A percentile compares a stretch with the other conserved stretches of the same genome.
Evolutionary conservation across 2,888 invertebrate species (phyloP).

Genomic region (Ecliptopera silaceata): DNA sequence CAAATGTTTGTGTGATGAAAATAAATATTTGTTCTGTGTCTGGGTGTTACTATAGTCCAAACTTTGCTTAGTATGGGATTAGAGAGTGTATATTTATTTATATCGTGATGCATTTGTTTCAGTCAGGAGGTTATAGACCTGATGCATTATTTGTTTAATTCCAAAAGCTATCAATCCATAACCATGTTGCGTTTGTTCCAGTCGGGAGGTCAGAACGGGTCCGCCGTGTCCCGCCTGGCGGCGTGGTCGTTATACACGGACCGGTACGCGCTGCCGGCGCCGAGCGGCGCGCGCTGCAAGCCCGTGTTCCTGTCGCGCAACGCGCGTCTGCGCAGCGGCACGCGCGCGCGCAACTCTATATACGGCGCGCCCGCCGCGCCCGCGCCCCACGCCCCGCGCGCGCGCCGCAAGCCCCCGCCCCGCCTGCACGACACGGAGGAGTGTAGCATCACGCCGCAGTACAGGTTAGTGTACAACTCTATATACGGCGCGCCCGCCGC

Average conservation of each 20-base stretch:
- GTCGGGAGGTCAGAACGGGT: conserved; percentile 35
- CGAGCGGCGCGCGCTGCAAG: conserved; percentile 63
- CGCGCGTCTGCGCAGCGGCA: conserved; percentile 58
- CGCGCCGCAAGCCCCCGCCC: conserved; percentile 64
- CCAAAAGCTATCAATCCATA: no score
- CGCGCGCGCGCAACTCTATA: conserved; percentile 46
- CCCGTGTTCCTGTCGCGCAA: conserved; percentile 64
- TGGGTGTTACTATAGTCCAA: no score
- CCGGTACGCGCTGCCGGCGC: conserved; percentile 46
- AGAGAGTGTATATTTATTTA: no score
- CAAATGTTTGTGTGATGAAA: no score
- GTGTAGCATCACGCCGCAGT: conserved; percentile 51
- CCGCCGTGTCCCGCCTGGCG: conserved; percentile 52
- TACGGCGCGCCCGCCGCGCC: conserved; percentile 35
- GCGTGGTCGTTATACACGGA: conserved; percentile 67
- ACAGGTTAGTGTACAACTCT: conserved; percentile 46
- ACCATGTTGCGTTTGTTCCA: neutral
- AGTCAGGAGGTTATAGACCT: no score
- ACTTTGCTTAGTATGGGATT: no score
- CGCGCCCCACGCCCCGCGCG: conserved; percentile 57
- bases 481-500: conserved; percentile 34
- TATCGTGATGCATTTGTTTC: no score
- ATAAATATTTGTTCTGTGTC: no score
- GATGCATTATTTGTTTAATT: no score
- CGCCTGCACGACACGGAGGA: conserved; percentile 62